A percentile compares a stretch with the other conserved stretches of the same genome.
Conservation (phyloP, 1,140 invertebrate species). For the Chironomus striatipennis region DNA sequence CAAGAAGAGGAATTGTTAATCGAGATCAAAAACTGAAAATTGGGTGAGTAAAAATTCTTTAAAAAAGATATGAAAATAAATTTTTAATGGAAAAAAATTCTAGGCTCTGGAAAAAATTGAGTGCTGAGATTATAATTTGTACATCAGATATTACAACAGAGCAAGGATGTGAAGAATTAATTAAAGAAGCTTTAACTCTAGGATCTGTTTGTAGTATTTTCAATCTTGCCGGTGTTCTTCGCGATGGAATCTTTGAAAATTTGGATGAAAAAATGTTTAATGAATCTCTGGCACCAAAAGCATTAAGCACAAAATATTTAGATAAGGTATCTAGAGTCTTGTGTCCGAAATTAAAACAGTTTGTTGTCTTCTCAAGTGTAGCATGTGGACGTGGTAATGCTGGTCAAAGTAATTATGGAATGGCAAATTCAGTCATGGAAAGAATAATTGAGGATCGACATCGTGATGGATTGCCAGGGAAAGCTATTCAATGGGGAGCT, state of each 20-base stretch:
- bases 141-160: slow-evolving; percentile 26
- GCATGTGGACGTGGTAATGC: slow-evolving; percentile 56
- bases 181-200: slow-evolving; percentile 46
- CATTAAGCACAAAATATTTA: slow-evolving; percentile 41
- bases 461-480: slow-evolving; percentile 43
- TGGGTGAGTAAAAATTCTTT: slow-evolving; percentile 27
- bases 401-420: slow-evolving; percentile 59
- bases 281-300: slow-evolving; percentile 42
- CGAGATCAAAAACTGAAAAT: slow-evolving; percentile 55
- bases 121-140: background rate
- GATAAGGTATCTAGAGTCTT: slow-evolving; percentile 43
- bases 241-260: slow-evolving; percentile 42
- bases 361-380: slow-evolving; percentile 37
- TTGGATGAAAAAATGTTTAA: slow-evolving; percentile 42
- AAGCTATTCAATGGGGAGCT: slow-evolving; percentile 32
- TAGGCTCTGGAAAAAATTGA: background rate
- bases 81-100: too few relatives aligned
- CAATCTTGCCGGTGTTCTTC: slow-evolving; percentile 59
- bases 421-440: slow-evolving; percentile 59
- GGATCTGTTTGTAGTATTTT: slow-evolving; percentile 65
- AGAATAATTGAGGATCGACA: slow-evolving; percentile 49
- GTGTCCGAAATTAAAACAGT: slow-evolving; percentile 41
- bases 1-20: slow-evolving; percentile 54
- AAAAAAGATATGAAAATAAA: too few relatives aligned
- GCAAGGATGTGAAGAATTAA: slow-evolving; percentile 44